Evolutionary conservation across 2,888 invertebrate species (phyloP), one percentile per base, ranked within the genome.

Genomic region (Cryptocephalus moraei): DNA sequence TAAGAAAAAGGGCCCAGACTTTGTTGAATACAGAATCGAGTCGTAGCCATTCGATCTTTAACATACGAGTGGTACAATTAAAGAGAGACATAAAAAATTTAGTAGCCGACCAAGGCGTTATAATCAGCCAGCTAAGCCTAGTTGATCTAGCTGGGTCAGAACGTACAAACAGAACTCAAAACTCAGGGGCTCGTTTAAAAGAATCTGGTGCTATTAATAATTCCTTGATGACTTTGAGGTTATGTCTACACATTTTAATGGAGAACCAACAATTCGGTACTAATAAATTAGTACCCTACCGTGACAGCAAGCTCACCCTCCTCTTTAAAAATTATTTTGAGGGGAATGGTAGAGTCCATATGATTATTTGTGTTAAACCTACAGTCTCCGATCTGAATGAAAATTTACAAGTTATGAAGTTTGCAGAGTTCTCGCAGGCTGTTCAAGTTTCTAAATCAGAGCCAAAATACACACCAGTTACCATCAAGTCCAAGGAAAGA

Each of bases 121-220:
- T 80, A 8, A 78, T 96, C 0, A 91, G 92, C 62, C 97, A 97
- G 67, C 72, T 99, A 33, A 94, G 95, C 44, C 74, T 99, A 49
- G 97, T 99, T 0, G 99, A 99, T 75, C 78, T 99, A 64, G 99
- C 99, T 32, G 99, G 99, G 8, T 94, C 94, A 62, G 99, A 99
- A 70, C 75, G 95, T 44, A 89, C 91, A 0, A 88, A 84, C 56
- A 77, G 97, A 13, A 96, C 99, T 0, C 88, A 92, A 65, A 96
- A 91, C 61, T 86, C 85, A 0, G 88, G 88, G 4, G 67, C 70
- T 59, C 57, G 66, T 12, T 55, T 69, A 44, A 66, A 65, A 52
- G 69, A 70, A 59, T 69, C 69, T 62, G 92, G 93, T n/a, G 93
- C 91, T 66, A 99, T 99, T 43, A 99, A 99, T 68, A 93, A 94